Percentiles rank a stretch among this genome's conserved stretches.
These are phyloP conservation scores for Dicerorhinus sumatrensis DNA, from an alignment of 2,113 vertebrate species.

Conservation along the genomic window DNA sequence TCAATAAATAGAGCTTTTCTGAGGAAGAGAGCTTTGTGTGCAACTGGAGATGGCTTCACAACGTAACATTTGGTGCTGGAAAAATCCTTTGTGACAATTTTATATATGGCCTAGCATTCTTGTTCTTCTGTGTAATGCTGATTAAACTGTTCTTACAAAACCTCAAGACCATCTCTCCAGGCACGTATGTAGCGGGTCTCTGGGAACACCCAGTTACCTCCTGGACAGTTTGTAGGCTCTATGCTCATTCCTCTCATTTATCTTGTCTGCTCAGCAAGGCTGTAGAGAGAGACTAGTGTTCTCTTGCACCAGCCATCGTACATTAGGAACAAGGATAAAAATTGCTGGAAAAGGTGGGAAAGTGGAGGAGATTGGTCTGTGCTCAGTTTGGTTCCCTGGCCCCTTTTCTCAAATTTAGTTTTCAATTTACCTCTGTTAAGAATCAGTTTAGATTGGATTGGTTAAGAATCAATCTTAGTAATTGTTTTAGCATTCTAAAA, in stretches of 20 bases:
- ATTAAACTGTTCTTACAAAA: slow-evolving; percentile 41
- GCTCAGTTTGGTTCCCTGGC: neutral
- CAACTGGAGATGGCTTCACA: neutral
- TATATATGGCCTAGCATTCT: neutral
- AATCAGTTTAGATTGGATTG: neutral
- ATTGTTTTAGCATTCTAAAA: neutral
- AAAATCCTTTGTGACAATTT: slow-evolving; percentile 29
- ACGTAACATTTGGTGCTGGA: neutral
- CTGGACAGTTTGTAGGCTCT: neutral
- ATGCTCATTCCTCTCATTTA: neutral
- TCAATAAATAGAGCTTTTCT: neutral
- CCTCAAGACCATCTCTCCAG: neutral
- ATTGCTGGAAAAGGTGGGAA: neutral
- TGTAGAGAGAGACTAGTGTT: neutral
- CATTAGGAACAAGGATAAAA: neutral
- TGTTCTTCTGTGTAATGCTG: neutral
- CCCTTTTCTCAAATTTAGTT: neutral
- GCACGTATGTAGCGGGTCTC: neutral
- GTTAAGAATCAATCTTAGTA: neutral
- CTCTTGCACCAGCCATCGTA: neutral
- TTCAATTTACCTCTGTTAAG: neutral
- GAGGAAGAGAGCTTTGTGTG: neutral
- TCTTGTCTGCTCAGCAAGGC: neutral
- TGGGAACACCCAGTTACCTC: neutral
- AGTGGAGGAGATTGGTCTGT: neutral